phyloP scores from a whole-genome alignment of 2,888 invertebrate genomes.

The Dicycla oo region DNA sequence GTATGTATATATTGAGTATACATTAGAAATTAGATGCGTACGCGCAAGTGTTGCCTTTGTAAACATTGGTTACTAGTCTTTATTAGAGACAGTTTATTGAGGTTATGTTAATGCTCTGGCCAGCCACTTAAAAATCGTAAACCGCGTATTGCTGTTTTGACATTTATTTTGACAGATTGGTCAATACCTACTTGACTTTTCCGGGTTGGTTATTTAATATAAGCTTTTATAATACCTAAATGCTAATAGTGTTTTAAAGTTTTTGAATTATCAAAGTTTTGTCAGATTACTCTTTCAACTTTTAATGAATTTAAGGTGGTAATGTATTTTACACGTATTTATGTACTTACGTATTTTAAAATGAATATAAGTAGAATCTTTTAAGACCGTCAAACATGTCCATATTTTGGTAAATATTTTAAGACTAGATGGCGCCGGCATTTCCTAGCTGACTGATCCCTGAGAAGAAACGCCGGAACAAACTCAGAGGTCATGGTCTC shows the following conservation, averaged over 20 bases:
- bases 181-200: neutral
- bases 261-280: neutral
- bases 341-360: no score
- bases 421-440: no score
- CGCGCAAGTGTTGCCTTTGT: slow-evolving; percentile 19
- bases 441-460: no score
- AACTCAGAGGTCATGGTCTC: no score
- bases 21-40: slow-evolving; percentile 49
- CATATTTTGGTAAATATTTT: no score
- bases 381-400: no score
- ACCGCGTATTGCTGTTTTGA: neutral
- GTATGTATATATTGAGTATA: slow-evolving; percentile 37
- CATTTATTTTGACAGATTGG: neutral
- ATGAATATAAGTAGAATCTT: no score
- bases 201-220: neutral
- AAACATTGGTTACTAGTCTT: slow-evolving; percentile 13
- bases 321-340: no score
- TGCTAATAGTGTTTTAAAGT: neutral
- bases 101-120: slow-evolving; percentile 6
- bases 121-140: no score
- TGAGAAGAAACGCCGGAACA: no score
- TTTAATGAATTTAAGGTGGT: neutral
- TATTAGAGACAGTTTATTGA: slow-evolving; percentile 10
- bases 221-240: neutral
- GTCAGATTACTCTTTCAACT: neutral